phyloP scores from a whole-genome alignment of 1,140 invertebrate genomes.

The Chironomus tepperi region DNA sequence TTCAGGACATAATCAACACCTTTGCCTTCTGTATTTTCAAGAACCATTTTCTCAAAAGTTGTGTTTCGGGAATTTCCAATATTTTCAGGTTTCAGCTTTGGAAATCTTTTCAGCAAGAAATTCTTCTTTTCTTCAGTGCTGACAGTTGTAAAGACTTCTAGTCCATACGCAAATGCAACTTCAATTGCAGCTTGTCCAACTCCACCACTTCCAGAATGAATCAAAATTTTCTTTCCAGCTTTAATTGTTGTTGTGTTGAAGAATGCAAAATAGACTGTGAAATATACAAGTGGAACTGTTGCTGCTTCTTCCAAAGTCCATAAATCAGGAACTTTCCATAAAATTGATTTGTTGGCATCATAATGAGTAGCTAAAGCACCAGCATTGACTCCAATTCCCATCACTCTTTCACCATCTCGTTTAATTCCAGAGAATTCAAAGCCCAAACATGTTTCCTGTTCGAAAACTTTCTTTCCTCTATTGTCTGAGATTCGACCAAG shows the following conservation, averaged over 20 bases:
- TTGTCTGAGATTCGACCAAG: constrained; percentile 51
- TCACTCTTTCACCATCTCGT: constrained; percentile 52
- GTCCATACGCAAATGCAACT: constrained; percentile 60
- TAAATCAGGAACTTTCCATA: constrained; percentile 69
- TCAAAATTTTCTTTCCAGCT: constrained; percentile 62
- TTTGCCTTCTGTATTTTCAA: constrained; percentile 42
- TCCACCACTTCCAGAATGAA: constrained; percentile 82
- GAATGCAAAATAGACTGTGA: constrained; percentile 76
- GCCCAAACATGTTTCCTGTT: constrained; percentile 36
- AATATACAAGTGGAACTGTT: constrained; percentile 78
- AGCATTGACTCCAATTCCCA: constrained; percentile 52
- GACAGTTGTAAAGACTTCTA: constrained; percentile 66
- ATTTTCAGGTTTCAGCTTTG: constrained; percentile 47
- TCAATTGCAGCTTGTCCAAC: constrained; percentile 79
- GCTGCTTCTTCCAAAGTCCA: constrained; percentile 84
- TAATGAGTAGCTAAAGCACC: constrained; percentile 47
- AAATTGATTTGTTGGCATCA: constrained; percentile 46
- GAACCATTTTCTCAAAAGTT: constrained; percentile 46
- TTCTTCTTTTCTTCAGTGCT: constrained; percentile 63
- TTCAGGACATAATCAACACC: constrained; percentile 55
- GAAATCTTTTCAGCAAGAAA: constrained; percentile 66
- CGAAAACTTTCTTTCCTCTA: constrained; percentile 44
- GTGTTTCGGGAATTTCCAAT: constrained; percentile 49
- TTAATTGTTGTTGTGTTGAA: constrained; percentile 51
- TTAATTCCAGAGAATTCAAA: constrained; percentile 49